These are phyloP conservation scores for Rhinichthys klamathensis DNA, from an alignment of 2,113 vertebrate species.

Conservation along the genomic window DNA sequence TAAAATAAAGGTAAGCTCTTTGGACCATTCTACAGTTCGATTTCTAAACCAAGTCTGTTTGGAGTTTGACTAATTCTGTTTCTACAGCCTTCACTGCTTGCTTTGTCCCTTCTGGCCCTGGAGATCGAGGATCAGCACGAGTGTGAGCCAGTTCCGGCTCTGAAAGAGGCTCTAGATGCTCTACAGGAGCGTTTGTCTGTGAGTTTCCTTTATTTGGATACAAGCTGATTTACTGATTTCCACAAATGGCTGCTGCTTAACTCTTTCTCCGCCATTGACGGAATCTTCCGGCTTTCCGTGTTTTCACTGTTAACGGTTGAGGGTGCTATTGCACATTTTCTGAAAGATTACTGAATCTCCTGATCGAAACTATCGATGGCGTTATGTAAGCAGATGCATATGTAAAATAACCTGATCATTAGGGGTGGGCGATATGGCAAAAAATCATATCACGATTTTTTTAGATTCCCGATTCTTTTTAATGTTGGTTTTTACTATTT, in stretches of 20 bases:
- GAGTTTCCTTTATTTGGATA: constrained; percentile 51
- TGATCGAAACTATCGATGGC: no score
- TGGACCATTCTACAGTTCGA: not conserved
- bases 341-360: no score
- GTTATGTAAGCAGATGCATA: no score
- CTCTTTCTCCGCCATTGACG: no score
- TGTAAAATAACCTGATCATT: no score
- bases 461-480: no score
- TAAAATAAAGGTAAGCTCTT: constrained; percentile 87
- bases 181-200: constrained; percentile 87
- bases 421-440: no score
- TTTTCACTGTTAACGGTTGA: no score
- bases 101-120: constrained; percentile 83
- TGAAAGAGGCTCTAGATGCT: constrained; percentile 77
- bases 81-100: constrained; percentile 88
- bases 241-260: not conserved
- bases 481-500: no score
- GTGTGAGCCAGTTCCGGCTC: constrained; percentile 74
- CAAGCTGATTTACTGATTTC: not conserved
- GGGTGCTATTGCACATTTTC: no score
- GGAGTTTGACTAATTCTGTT: not conserved
- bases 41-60: not conserved
- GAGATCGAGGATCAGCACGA: constrained; percentile 86
- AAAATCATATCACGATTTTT: no score
- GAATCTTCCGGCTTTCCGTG: no score